phyloP scores from a whole-genome alignment of 2,113 vertebrate genomes.

The Sylvilagus bachmani region DNA sequence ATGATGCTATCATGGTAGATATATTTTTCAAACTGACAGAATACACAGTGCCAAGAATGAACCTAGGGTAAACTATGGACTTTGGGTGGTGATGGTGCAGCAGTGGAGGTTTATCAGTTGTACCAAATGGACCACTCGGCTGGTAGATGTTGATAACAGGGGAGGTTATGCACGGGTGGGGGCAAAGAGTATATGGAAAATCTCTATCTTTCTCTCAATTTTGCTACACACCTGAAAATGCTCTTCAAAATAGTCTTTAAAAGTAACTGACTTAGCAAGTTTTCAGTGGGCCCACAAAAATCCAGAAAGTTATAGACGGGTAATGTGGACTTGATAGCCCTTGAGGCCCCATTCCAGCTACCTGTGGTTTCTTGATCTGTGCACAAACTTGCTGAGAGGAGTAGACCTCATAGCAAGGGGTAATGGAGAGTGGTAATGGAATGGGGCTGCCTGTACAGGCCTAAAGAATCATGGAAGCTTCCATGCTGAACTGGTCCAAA shows the following conservation, averaged over 20 bases:
- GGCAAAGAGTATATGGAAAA: background rate
- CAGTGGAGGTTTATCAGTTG: background rate
- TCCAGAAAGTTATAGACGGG: background rate
- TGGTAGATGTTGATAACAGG: no score
- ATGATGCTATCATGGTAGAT: background rate
- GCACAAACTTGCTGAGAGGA: background rate
- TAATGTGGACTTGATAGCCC: background rate
- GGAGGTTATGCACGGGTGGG: background rate
- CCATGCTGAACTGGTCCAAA: background rate
- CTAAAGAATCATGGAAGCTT: background rate
- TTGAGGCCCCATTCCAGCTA: background rate
- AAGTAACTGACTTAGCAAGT: background rate
- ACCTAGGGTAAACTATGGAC: background rate
- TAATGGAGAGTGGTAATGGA: background rate
- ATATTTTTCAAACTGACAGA: background rate
- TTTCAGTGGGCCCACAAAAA: background rate
- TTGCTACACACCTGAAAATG: background rate
- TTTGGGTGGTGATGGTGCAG: background rate
- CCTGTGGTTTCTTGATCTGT: background rate
- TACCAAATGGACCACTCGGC: background rate
- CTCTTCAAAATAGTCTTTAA: background rate
- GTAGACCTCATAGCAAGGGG: background rate
- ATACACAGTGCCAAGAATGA: background rate
- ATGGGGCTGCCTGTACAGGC: background rate
- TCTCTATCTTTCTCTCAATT: background rate